Conservation (phyloP, 1,140 invertebrate species). For the Psilanteris sp. region DNA sequence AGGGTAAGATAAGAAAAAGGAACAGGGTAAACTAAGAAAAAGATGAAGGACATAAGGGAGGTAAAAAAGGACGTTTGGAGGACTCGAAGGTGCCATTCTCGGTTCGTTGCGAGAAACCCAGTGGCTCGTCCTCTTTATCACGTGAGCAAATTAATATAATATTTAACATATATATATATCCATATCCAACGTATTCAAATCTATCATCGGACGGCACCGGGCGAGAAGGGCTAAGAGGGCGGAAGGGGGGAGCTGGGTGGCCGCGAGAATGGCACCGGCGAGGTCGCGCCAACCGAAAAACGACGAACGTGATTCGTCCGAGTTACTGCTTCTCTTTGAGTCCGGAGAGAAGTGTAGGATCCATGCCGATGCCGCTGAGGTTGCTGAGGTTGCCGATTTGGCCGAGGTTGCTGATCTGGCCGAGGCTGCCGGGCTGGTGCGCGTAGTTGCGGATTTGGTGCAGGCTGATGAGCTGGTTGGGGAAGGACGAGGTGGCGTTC, state of each 20-base stretch:
- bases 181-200: constrained; percentile 30
- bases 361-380: constrained; percentile 75
- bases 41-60: too few relatives aligned
- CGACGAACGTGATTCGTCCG: not conserved
- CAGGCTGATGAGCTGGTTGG: constrained; percentile 96
- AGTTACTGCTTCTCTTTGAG: constrained; percentile 78
- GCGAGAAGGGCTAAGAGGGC: constrained; percentile 12
- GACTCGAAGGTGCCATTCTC: constrained; percentile 8
- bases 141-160: constrained; percentile 45
- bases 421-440: constrained; percentile 87
- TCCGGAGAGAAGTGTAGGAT: constrained; percentile 74
- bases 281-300: too few relatives aligned
- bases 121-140: constrained; percentile 31
- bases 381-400: constrained; percentile 76
- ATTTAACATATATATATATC: constrained; percentile 28
- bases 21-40: not conserved
- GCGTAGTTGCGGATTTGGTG: constrained; percentile 98
- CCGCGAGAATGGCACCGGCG: not conserved
- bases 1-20: not conserved
- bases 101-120: not conserved
- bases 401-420: constrained; percentile 76
- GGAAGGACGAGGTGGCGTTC: constrained; percentile 88
- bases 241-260: not conserved
- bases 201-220: constrained; percentile 28
- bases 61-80: too few relatives aligned